Evolutionary conservation across 30 jellyfish, hydroid and myxozoan species (phyloP), one percentile per base, ranked within the genome.

Genomic region (Phacellophora camtschatica): DNA sequence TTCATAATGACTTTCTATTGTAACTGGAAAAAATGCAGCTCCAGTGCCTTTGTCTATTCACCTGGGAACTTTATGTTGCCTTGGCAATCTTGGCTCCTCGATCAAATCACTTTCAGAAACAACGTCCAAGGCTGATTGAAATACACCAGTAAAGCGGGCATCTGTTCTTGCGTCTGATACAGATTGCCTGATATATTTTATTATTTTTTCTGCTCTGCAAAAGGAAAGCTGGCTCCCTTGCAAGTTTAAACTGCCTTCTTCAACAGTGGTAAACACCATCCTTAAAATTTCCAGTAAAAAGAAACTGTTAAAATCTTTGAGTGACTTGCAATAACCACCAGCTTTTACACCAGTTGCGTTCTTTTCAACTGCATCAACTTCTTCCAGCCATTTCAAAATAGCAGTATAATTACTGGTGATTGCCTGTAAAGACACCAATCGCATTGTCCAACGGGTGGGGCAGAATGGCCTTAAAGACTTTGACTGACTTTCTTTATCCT

Each of bases 281-380:
- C 74, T 75, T 75, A 75, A 29, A 54, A 75, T 57, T 57, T 77
- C 71, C 10, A 58, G 35, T 35, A 41, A 59, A 80, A 73, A 73
- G 35, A 30, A 57, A 49, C 71, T 77, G 81, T 41, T 81, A 49
- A 77, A 77, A 12, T 61, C 39, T 58, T 81, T 57, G 81, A 61
- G 89, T 77, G 89, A 77, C 46, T 71, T 77, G 79, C 31, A 81
- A 77, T 77, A 73, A 29, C 71, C 89, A 30, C 71, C 89, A 36
- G 81, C 81, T 77, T 77, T 77, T 58, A 77, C 81, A 30, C 89
- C 89, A 35, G 81, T 81, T 57, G 82, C 34, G 62, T 48, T 77
- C 62, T 43, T 77, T 31, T 77, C 78, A 8, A 27, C 33, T 54
- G 55, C 88, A 56, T 75, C 77, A 79, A 75, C 88, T 75, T 75